A percentile compares a stretch with the other conserved stretches of the same genome.
Evolutionary conservation across 2,797 vertebrate genomes (phyloP).

Genomic region (Botia almorhae): DNA sequence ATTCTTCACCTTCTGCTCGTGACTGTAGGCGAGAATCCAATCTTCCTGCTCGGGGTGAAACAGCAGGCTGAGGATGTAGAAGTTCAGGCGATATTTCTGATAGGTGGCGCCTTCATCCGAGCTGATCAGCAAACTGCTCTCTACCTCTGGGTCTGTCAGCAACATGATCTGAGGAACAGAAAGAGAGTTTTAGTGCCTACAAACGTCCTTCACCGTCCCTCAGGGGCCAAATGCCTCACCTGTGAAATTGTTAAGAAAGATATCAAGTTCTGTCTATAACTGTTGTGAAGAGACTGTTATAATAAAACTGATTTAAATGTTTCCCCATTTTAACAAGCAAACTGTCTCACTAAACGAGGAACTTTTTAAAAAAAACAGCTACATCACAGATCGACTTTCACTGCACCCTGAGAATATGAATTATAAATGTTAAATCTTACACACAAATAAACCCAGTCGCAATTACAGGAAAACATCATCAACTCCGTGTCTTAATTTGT

Average conservation of each 20-base stretch:
- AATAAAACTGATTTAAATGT: neutral
- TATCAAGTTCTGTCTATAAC: too few species aligned
- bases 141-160: conserved; percentile 94
- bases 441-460: conserved; percentile 31
- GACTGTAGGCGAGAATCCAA: conserved; percentile 97
- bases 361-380: too few species aligned
- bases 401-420: neutral
- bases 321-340: neutral
- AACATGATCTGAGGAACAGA: conserved; percentile 88
- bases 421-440: neutral
- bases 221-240: neutral
- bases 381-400: neutral
- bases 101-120: conserved; percentile 98
- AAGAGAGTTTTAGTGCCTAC: neutral
- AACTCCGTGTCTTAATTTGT: conserved; percentile 15
- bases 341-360: neutral
- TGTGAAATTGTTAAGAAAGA: too few species aligned
- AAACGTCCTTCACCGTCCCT: neutral
- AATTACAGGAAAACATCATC: neutral
- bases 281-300: neutral
- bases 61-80: conserved; percentile 95
- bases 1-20: conserved; percentile 79
- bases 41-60: conserved; percentile 94
- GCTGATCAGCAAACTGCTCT: conserved; percentile 96
- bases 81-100: conserved; percentile 94